Evolutionary conservation across 2,888 invertebrate species (phyloP).

Genomic region (Tiliacea citrago): DNA sequence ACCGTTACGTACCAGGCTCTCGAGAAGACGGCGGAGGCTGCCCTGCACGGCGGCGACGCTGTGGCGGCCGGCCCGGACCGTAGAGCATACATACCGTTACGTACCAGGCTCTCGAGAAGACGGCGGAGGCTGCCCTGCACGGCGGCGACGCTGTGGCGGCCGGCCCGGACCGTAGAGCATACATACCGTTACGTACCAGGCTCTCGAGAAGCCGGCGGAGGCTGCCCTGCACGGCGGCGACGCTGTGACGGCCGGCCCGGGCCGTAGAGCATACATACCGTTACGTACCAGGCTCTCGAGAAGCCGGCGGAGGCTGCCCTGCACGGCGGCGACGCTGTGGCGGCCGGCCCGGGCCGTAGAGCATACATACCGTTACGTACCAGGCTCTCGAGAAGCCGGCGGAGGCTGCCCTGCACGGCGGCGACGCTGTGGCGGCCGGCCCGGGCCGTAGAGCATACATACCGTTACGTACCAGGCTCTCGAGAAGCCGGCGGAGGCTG

Average conservation of each 20-base stretch:
- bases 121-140: background rate
- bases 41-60: no score
- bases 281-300: constrained; percentile 4
- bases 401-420: background rate
- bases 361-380: background rate
- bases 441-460: background rate
- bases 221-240: background rate
- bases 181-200: constrained; percentile 9
- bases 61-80: background rate
- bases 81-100: background rate
- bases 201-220: background rate
- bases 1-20: constrained; percentile 4
- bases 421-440: no score
- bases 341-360: background rate
- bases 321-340: no score
- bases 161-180: background rate
- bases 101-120: constrained; percentile 7
- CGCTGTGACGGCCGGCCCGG: no score
- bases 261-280: background rate
- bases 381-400: constrained; percentile 1
- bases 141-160: no score
- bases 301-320: background rate
- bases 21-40: background rate
- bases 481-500: background rate
- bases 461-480: constrained; percentile 4